Base-by-base conservation (phyloP, 2,113 vertebrate genomes). In the Pseudorasbora parva region DNA sequence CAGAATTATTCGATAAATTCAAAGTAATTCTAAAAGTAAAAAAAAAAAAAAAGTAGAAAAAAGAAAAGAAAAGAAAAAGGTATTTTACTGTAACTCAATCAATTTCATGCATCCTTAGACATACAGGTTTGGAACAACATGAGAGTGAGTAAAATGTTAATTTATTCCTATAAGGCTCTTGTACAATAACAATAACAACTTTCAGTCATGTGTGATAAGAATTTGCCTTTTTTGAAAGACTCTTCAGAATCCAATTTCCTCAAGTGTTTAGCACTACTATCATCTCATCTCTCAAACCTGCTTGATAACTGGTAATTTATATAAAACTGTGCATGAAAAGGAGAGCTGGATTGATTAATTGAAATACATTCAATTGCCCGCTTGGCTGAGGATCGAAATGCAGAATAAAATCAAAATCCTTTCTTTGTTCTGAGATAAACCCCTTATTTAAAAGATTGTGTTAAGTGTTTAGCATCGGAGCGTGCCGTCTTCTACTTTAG, bases 291-390 rank as follows among this genome's bases (percentile, higher is more conserved):
- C 54, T 17, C 72, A 76, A 62, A 41, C 33, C 51, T 8, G 15
- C 57, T 45, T 15, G 56, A 33, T 27, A 62, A 66, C 17, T 49
- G 30, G n/a, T 68, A 41, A 66, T 83, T 74, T 68, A n/a, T 43
- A 80, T 57, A 5, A 69, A 60, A 62, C 15, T 60, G 37, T 21
- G 37, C 59, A 23, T 59, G 56, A 64, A 68, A 14, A 56, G 19
- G 64, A 71, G 27, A 80, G 12, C 43, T 74, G 43, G 27, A 79
- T 19, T 30, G 17, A 5, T 27, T 51, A 79, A 80, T 27, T 37
- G 41, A 71, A 85, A 79, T 85, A 76, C 23, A 62, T 81, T 83
- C 60, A 85, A 77, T 66, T 73, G 49, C 47, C 33, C 17, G 25
- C 76, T 37, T 71, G 17, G 45, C 27, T 59, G 60, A 59, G 23